Base-by-base conservation (phyloP, 92 coral and sea anemone genomes). In the Palythoa grandis region DNA sequence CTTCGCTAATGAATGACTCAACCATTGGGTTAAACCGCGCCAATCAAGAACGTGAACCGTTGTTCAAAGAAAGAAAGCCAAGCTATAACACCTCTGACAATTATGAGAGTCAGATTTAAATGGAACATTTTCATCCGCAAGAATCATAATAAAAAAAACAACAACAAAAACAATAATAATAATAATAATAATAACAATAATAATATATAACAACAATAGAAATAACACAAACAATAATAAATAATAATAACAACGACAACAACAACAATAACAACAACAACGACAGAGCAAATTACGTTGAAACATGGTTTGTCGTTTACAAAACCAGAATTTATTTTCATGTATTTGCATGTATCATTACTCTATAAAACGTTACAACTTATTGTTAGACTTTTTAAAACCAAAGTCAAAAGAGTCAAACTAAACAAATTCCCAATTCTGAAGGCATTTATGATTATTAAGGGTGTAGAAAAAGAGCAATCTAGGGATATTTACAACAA, bases 21-120 rank as follows among this genome's bases (percentile, higher is more conserved):
- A 80, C 85, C 25, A 29, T 80, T 6, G 85, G 23, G 85, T 43
- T 80, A n/a, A 65, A 80, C 43, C 63, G 70, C n/a, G 43, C 43
- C 11, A 8, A 43, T 43, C 50, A 3, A 43, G 85, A 66, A 19
- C 85, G 48, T 6, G 74, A 65, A 66, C 75, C 85, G 43, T 65
- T 80, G 20, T 74, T 80, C 6, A 80, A 66, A 66, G 85, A 25
- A 52, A 17, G 16, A 20, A 65, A 80, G 85, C 43, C 72, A 80
- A 67, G 47, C 73, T 80, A 80, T 80, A 39, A 68, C 17, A 66
- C 85, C 12, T 47, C 85, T 17, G 5, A 29, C 1, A 29, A 29
- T 29, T 29, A 29, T 29, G 35, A 24, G 66, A 15, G 38, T 15
- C 39, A 25, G 66, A 29, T 37, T 9, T 19, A 40, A 61, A 43